Conservation (phyloP, 2,888 invertebrate species). For the Seira sanloemensis region DNA sequence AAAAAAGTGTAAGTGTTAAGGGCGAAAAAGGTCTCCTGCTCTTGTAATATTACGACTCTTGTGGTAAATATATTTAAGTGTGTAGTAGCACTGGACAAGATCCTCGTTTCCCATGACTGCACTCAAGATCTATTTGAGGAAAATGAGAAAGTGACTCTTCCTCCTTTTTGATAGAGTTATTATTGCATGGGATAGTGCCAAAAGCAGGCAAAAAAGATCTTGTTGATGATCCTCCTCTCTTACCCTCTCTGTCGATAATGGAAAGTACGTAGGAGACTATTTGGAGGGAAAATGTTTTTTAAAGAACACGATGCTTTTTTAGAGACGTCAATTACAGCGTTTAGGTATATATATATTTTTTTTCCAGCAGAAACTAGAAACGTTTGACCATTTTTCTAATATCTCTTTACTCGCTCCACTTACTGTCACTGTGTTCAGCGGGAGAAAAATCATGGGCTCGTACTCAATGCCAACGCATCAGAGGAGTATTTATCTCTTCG, state of each 20-base stretch:
- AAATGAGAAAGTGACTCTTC: conserved; percentile 64
- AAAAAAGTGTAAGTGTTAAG: conserved; percentile 15
- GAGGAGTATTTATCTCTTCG: no score
- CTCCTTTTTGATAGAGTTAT: conserved; percentile 63
- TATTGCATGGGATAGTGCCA: conserved; percentile 53
- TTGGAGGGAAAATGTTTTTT: conserved; percentile 1
- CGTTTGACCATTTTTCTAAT: conserved; percentile 4
- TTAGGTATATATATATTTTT: no score
- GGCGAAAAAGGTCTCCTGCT: conserved; percentile 49
- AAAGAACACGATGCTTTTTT: conserved; percentile 19
- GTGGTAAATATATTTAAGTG: no score
- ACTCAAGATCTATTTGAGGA: conserved; percentile 55
- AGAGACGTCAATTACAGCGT: conserved; percentile 5
- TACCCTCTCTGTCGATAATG: conserved; percentile 34
- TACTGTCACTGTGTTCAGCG: not conserved
- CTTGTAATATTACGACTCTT: conserved; percentile 24
- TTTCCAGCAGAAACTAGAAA: not conserved
- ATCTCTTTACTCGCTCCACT: not conserved
- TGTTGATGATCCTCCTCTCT: conserved; percentile 57
- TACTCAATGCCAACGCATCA: no score
- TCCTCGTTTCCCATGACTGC: conserved; percentile 61
- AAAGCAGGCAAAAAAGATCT: conserved; percentile 45
- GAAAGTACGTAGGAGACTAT: not conserved
- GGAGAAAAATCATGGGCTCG: no score
- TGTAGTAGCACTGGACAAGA: conserved; percentile 1